These are phyloP conservation scores for Xenotilapia caudafasciata DNA, from an alignment of 2,113 vertebrate genomes.

Conservation along the genomic window DNA sequence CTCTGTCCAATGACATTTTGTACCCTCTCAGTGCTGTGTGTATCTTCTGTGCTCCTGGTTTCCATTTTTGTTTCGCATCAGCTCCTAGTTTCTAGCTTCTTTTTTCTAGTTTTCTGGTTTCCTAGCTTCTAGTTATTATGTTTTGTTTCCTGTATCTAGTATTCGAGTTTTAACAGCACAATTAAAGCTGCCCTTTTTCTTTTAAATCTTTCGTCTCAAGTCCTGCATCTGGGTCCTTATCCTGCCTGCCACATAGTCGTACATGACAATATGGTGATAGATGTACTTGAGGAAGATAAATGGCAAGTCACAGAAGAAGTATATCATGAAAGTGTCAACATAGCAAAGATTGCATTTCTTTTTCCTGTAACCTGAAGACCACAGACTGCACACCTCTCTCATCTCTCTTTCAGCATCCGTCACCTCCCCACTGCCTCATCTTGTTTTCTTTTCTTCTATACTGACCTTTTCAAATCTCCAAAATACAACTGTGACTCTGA, in stretches of 20 bases:
- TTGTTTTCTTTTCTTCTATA: neutral
- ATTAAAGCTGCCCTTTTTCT: neutral
- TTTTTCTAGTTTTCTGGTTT: neutral
- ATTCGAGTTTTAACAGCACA: neutral
- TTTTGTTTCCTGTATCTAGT: neutral
- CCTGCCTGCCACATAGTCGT: neutral
- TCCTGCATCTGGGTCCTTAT: neutral
- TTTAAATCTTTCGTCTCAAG: neutral
- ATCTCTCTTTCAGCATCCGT: neutral
- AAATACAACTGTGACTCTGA: neutral
- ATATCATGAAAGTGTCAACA: neutral
- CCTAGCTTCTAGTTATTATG: neutral
- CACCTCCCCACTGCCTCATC: neutral
- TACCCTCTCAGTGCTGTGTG: neutral
- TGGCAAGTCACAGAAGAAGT: neutral
- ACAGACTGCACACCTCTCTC: neutral
- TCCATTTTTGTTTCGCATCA: neutral
- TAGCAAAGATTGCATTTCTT: neutral
- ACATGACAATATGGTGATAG: neutral
- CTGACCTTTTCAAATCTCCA: neutral
- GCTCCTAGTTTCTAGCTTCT: neutral
- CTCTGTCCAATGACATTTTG: neutral
- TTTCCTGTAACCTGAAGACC: neutral
- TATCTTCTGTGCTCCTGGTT: neutral
- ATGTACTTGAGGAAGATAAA: neutral